Base-by-base conservation (phyloP, 1,140 invertebrate genomes). In the Drosophila nigromelanica region DNA sequence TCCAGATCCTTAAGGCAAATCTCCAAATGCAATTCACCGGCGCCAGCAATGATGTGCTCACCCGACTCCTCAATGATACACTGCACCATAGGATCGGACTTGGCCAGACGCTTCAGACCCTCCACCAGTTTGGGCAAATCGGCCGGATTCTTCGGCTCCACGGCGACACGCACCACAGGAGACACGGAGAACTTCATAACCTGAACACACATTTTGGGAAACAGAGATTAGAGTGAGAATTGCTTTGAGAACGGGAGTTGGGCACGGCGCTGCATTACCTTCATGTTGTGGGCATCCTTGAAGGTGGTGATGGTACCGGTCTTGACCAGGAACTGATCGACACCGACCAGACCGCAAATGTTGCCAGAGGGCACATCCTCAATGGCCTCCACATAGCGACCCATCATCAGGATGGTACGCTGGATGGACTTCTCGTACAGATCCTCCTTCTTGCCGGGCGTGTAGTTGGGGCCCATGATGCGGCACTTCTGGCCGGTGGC, bases 31-130 rank as follows among this genome's bases (percentile, higher is more conserved):
- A 99, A 94, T 93, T 99, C 99, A 92, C 99, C 99, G 90, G 99
- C 99, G 90, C 99, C 99, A 87, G 99, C 99, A 92, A 99, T 98
- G 92, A 99, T 99, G 93, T 99, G 98, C 92, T 99, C 99, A 71
- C 99, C 99, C 90, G 98, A 99, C 93, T 99, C 99, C 94, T 99
- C 99, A 93, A 98, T 99, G 93, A 99, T 98, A 94, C 98, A 99
- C 94, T 99, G 96, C 51, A 99, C 99, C 99, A 99, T 99, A 95
- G 99, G 99, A 95, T 99, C 99, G 48, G 99, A 99, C 93, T 99
- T 99, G 83, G 98, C 98, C 90, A 99, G 93, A 94, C 98, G 97
- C 93, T 99, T 99, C 51, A 99, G 94, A 92, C 98, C 98, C 95
- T 99, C 98, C 39, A 99, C 98, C 74, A 99, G 94, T 93, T 99